Conservation (phyloP, 2,113 vertebrate genomes). For the Apodemus speciosus region DNA sequence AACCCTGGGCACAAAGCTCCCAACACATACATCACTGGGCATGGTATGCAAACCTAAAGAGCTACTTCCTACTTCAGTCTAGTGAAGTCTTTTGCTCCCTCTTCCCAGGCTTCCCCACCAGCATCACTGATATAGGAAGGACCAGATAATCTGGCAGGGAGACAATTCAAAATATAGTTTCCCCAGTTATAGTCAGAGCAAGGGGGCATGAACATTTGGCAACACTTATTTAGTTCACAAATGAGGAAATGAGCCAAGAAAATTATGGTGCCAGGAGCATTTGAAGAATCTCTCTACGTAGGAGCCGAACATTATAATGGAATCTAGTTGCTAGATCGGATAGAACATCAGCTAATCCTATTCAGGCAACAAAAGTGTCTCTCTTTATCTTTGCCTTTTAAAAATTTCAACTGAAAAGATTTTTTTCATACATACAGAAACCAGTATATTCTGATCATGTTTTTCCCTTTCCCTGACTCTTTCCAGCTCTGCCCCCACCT, state of each 20-base stretch:
- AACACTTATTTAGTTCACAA: slow-evolving; percentile 13
- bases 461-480: neutral
- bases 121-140: neutral
- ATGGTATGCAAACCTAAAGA: neutral
- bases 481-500: neutral
- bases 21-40: neutral
- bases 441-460: neutral
- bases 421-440: neutral
- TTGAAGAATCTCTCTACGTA: neutral
- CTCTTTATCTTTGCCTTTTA: neutral
- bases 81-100: neutral
- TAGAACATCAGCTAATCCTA: neutral
- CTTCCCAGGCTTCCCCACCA: neutral
- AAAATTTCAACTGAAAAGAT: neutral
- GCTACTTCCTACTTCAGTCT: neutral
- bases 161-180: neutral
- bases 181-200: neutral
- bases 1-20: neutral
- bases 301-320: neutral
- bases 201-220: neutral
- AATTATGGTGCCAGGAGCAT: neutral
- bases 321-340: neutral
- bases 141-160: neutral
- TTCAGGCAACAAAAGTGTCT: neutral
- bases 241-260: neutral